Base-by-base conservation (phyloP, 2,888 invertebrate genomes). In the Tachina lurida region DNA sequence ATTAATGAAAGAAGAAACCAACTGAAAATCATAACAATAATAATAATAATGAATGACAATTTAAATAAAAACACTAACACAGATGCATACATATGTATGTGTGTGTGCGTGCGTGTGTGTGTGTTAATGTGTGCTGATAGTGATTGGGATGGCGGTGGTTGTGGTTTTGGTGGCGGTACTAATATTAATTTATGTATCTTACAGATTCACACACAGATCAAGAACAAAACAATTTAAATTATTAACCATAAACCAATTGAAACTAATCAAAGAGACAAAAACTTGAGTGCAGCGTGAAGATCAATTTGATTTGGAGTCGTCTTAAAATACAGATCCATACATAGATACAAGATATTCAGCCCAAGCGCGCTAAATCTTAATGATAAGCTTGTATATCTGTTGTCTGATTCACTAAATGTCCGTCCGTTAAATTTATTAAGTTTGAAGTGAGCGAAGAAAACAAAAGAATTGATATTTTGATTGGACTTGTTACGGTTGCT, bases 211-310 rank as follows among this genome's bases (percentile, higher is more conserved):
- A 56, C 31, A 67, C 49, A 54, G 15, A 78, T 75, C 82, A 79
- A 83, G 73, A 83, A 76, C 67, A 83, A 65, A 75, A 83, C 76
- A 83, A 86, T 86, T 86, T 86, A 86, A 86, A 86, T 86, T 86
- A 86, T 86, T 86, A 86, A 83, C 86, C 83, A 86, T 86, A 86
- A 86, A 86, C 83, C 86, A 86, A 86, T 86, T 86, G 79, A 86
- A 86, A 80, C 79, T 76, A 86, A 86, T 86, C 86, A 83, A 86
- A 83, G 47, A 71, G 67, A 79, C 75, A 82, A 78, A 83, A 76
- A 77, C 63, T 82, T 56, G n/a, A 77, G 58, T 77, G 71, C 71
- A 77, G 79, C 70, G 71, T 75, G 83, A 77, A 84, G 84, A 79
- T 79, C 79, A 70, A 84, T 70, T 84, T 65, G 58, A 65, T 65